Conservation (phyloP, 2,888 invertebrate genomes). For the Chloromyia formosa region DNA sequence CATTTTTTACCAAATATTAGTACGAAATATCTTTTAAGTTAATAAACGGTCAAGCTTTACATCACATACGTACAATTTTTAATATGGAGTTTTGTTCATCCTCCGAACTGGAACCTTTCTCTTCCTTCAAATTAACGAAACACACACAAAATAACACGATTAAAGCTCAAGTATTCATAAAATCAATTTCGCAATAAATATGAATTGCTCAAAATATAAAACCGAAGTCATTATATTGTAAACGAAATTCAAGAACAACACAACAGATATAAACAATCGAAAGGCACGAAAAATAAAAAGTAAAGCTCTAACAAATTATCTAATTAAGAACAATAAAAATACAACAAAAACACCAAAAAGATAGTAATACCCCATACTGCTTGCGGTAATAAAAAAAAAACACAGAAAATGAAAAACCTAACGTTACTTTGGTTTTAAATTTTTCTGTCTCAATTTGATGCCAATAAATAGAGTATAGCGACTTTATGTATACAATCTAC, state of each 20-base stretch:
- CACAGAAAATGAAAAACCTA: neutral
- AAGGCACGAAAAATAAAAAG: conserved; percentile 22
- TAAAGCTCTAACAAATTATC: conserved; percentile 23
- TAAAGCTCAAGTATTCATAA: neutral
- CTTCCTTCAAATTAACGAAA: conserved; percentile 22
- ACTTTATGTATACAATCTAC: conserved; percentile 21
- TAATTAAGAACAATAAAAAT: conserved; percentile 40
- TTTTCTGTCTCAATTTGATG: neutral
- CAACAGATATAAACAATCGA: conserved; percentile 5
- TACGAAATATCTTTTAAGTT: neutral
- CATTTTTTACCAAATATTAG: neutral
- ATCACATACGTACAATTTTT: neutral
- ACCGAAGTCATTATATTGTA: conserved; percentile 1
- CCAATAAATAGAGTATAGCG: no score
- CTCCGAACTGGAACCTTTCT: conserved; percentile 1
- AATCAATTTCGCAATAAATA: conserved; percentile 15
- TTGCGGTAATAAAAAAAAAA: conserved; percentile 34
- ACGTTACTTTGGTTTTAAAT: neutral
- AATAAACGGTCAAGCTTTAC: neutral
- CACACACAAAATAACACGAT: neutral
- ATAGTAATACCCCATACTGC: conserved; percentile 37
- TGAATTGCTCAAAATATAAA: conserved; percentile 40
- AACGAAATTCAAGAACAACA: conserved; percentile 1
- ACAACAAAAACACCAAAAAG: conserved; percentile 33
- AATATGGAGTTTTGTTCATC: neutral